These are phyloP conservation scores for Hypotaenidia philippensis DNA, from an alignment of 2,797 vertebrate genomes.

Conservation along the genomic window DNA sequence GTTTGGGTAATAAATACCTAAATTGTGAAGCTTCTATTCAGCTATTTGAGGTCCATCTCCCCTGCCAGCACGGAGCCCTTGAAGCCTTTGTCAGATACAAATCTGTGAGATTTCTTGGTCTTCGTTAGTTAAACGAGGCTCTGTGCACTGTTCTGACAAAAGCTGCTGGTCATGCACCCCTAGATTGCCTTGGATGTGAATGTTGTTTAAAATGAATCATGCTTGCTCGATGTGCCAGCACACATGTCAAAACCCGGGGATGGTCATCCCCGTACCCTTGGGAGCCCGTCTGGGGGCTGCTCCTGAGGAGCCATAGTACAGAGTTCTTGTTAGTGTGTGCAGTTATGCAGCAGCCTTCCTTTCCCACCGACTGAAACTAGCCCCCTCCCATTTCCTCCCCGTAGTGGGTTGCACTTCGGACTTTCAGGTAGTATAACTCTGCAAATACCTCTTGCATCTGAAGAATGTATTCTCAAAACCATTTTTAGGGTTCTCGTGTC, in stretches of 20 bases:
- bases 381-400: not conserved
- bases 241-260: not conserved
- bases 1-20: not conserved
- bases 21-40: not conserved
- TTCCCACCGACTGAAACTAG: not conserved
- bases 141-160: not conserved
- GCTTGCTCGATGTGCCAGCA: not conserved
- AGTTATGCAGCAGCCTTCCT: slow-evolving; percentile 2
- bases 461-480: slow-evolving; percentile 74
- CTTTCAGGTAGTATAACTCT: slow-evolving; percentile 52
- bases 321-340: not conserved
- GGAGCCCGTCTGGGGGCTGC: not conserved
- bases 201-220: not conserved
- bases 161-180: not conserved
- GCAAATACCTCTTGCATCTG: slow-evolving; percentile 72
- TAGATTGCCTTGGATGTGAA: not conserved
- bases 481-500: not conserved
- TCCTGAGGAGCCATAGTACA: not conserved
- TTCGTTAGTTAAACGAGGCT: not conserved
- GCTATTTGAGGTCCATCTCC: not conserved
- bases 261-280: not conserved
- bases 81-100: not conserved
- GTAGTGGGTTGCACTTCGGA: slow-evolving; percentile 33
- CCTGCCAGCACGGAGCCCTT: not conserved
- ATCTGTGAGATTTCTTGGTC: not conserved